Evolutionary conservation across 2,888 invertebrate species (phyloP), one percentile per base, ranked within the genome.

Genomic region (Acleris laterana): DNA sequence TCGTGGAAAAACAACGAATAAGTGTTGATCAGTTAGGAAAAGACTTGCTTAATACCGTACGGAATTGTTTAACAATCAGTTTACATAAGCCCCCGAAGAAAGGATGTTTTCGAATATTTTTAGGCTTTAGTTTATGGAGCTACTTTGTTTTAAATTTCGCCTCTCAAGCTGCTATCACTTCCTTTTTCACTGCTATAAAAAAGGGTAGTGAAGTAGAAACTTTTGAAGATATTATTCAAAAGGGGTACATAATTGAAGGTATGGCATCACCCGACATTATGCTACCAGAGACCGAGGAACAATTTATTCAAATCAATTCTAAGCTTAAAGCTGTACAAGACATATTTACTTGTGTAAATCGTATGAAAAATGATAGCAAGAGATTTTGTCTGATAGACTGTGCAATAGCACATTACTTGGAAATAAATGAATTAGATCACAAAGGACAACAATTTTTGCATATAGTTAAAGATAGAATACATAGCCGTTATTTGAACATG

Each of bases 351-450:
- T 93, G 93, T 70, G 75, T 88, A 1, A 74, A 77, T 3, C 69
- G 76, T 63, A 78, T 93, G 75, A 72, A 56, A n/a, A 83, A 83
- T 52, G 84, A 90, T 57, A 82, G 79, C 49, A 75, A 71, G 5
- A 82, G 84, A 63, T 89, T 92, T 75, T 93, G 93, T 72, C 76
- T 92, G 5, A 71, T 90, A 17, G 93, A 93, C 68, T 93, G 93
- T 72, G 80, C 91, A 7, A 74, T 89, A 3, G 91, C 84, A 1
- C 83, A 81, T 16, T 90, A 88, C 69, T 73, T 87, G 5, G 79
- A 80, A 72, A 80, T 81, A 44, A 92, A 89, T 70, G 75, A 72
- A 60, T 72, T 93, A 57, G 85, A 93, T 69, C 74, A 82, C 1
- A 81, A 85, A 62, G 93, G 93, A 0, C 81, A 90, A 68, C 90